Base-by-base conservation (phyloP, 92 coral and sea anemone species). In the Bergia puertoricense region DNA sequence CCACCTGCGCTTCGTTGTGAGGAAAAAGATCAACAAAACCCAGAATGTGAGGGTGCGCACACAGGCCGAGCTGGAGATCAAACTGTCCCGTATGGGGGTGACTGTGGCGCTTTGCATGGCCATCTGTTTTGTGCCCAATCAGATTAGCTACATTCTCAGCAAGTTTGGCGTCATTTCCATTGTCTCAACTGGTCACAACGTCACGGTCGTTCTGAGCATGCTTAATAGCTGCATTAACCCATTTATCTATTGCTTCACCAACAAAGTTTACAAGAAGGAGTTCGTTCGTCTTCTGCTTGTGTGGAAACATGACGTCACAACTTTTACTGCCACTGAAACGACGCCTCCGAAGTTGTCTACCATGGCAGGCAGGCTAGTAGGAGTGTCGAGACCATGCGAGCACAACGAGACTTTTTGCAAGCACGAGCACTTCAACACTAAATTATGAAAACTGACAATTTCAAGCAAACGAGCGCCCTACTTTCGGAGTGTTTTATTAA, bases 171-270 rank as follows among this genome's bases (percentile, higher is more conserved):
- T 81, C 36, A 5, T 81, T 41, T 66, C 85, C 8, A 14, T 59
- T 20, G 67, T 59, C 48, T 81, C 75, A 22, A 16, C 75, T 40
- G 51, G 50, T 41, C 85, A 81, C 85, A 62, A 59, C 22, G 74
- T 23, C 54, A 81, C 85, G 1, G 50, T 81, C 74, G 74, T 62
- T 2, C 50, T 81, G 85, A 65, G 85, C 56, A 81, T 81, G 74
- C 85, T 81, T 75, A 81, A 81, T 42, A 81, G 75, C 74, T 81
- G 85, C 37, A 81, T 81, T 48, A 81, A 81, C 23, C 85, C 85
- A 42, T 81, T 65, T 48, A 81, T 81, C 72, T 81, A 81, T 67
- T 81, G 85, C 74, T 65, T 59, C 48, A 62, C 75, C 54, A 81
- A 42, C 85, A 81, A 59, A 67, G 74, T 22, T 6, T 81, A 62